Conservation (phyloP, 2,888 invertebrate genomes). For the Rutpela maculata region DNA sequence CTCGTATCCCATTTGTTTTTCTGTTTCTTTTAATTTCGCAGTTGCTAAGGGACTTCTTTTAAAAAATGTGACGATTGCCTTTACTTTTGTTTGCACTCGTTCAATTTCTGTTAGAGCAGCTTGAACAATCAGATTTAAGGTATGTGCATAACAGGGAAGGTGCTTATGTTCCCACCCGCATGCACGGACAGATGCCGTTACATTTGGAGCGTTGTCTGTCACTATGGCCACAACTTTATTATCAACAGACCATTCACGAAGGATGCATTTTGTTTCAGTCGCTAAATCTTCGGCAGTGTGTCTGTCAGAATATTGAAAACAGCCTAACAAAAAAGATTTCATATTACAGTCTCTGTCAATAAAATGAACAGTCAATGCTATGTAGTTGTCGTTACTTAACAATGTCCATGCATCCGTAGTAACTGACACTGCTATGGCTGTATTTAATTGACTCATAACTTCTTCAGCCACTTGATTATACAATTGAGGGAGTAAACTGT, state of each 20-base stretch:
- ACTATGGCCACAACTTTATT: constrained; percentile 45
- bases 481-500: constrained; percentile 58
- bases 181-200: constrained; percentile 51
- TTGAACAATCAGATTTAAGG: constrained; percentile 59
- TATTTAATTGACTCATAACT: constrained; percentile 47
- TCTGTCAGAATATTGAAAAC: constrained; percentile 50
- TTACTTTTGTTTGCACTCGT: constrained; percentile 46
- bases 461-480: constrained; percentile 51
- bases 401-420: constrained; percentile 66
- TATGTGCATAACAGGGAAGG: constrained; percentile 62
- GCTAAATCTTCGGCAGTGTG: constrained; percentile 56
- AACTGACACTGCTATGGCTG: constrained; percentile 54
- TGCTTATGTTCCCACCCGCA: constrained; percentile 54
- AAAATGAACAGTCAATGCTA: constrained; percentile 63
- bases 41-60: constrained; percentile 15
- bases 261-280: constrained; percentile 39
- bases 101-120: constrained; percentile 49
- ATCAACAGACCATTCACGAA: constrained; percentile 56
- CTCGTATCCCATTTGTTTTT: constrained; percentile 25
- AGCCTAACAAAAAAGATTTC: constrained; percentile 56
- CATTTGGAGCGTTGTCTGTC: constrained; percentile 61
- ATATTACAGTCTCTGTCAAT: constrained; percentile 33
- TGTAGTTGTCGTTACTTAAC: constrained; percentile 59
- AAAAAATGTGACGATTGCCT: constrained; percentile 45
- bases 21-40: constrained; percentile 26